Base-by-base conservation (phyloP, 2,888 invertebrate genomes). In the Ophion costatus region DNA sequence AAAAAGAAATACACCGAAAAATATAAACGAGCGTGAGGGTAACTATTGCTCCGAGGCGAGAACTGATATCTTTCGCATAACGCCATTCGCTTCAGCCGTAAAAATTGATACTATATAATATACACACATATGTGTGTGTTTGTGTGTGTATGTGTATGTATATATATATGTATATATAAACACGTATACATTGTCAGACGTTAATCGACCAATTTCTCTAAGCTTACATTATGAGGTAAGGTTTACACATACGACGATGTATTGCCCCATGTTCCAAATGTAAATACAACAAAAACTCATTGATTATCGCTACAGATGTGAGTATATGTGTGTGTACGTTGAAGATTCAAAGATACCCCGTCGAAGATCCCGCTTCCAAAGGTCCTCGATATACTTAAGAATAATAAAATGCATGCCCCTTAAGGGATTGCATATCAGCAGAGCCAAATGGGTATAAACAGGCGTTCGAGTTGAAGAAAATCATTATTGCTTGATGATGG, bases 151-250 rank as follows among this genome's bases (percentile, higher is more conserved):
- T 45, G 14, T 38, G 33, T 3, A n/a, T n/a, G 38, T 66, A 66
- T 33, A 56, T 17, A 71, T 17, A 29, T 57, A 73, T 73, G 42
- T 73, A 57, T 22, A 59, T 59, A 22, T 38, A 59, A 20, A 59
- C 42, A 59, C 63, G 61, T 56, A 42, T 79, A 78, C 82, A 86
- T 87, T 81, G 75, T 83, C 82, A 85, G 71, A 73, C 85, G 88
- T 89, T 89, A 89, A 91, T 90, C 87, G 89, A 90, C 89, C 90
- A 91, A 91, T 90, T 90, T 90, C 89, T 91, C 88, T 90, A 91
- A 89, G 90, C 90, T 91, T 89, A 88, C 82, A 86, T 83, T 88
- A 67, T 88, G 74, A 77, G 85, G 63, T 88, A 89, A 87, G 63
- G 66, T 90, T 88, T 88, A 89, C 85, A 83, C 86, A 56, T 87